Evolutionary conservation across 2,888 invertebrate species (phyloP).

Genomic region (Torymus aiolomorphi): DNA sequence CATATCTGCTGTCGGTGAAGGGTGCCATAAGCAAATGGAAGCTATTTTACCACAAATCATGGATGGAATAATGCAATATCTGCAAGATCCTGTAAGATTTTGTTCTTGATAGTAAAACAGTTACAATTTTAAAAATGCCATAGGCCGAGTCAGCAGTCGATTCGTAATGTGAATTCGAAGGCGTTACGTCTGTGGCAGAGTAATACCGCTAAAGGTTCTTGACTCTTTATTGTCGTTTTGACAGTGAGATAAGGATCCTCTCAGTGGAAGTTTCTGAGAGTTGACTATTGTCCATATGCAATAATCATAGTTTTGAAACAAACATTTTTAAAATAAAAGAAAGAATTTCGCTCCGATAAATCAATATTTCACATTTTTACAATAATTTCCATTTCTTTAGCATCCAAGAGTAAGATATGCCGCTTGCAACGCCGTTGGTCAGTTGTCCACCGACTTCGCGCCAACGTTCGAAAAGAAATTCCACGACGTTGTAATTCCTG

Average conservation of each 20-base stretch:
- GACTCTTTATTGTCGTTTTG: conserved; percentile 65
- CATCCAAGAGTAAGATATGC: conserved; percentile 96
- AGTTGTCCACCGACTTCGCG: conserved; percentile 99
- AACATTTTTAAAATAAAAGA: conserved; percentile 52
- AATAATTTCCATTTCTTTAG: conserved; percentile 73
- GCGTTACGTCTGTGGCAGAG: conserved; percentile 70
- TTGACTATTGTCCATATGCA: conserved; percentile 40
- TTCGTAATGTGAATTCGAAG: conserved; percentile 62
- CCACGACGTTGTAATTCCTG: conserved; percentile 95
- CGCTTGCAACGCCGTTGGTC: conserved; percentile 98
- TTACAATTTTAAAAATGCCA: conserved; percentile 59
- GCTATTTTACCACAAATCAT: conserved; percentile 94
- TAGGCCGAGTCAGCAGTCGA: conserved; percentile 68
- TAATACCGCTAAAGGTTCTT: conserved; percentile 60
- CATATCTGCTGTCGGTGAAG: conserved; percentile 98
- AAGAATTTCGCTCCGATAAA: conserved; percentile 43
- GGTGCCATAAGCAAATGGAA: conserved; percentile 99
- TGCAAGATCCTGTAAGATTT: conserved; percentile 85
- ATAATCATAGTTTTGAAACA: conserved; percentile 54
- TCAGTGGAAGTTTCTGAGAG: conserved; percentile 55
- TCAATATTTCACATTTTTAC: background rate
- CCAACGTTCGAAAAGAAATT: conserved; percentile 98
- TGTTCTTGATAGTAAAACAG: background rate
- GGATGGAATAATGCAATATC: conserved; percentile 90
- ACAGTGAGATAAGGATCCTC: conserved; percentile 59